A percentile compares a stretch with the other conserved stretches of the same genome.
These are phyloP conservation scores for Sminthurides aquaticus DNA, from an alignment of 2,888 invertebrate genomes.

Conservation along the genomic window DNA sequence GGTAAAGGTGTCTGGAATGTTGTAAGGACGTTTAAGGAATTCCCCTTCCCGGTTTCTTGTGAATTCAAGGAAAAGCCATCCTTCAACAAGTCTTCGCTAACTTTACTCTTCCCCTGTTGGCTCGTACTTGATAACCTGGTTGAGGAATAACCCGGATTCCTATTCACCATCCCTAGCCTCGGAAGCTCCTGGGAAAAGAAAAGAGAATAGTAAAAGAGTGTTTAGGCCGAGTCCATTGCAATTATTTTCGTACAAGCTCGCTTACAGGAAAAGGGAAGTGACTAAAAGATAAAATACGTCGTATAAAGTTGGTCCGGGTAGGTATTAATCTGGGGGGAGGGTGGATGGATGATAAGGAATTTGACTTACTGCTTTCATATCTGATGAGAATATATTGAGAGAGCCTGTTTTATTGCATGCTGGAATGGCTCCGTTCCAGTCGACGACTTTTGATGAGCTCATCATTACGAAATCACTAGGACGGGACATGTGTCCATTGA, in stretches of 20 bases:
- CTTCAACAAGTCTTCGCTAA: constrained; percentile 11
- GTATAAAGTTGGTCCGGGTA: background rate
- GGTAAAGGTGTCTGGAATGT: constrained; percentile 43
- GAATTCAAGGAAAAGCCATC: constrained; percentile 16
- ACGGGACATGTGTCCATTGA: constrained; percentile 25
- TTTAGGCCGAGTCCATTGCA: too few species aligned
- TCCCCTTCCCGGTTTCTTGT: constrained; percentile 34
- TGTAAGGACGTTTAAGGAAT: constrained; percentile 39
- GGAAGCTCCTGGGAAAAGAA: constrained; percentile 19
- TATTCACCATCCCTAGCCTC: constrained; percentile 12
- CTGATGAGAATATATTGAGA: constrained; percentile 39
- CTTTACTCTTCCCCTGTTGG: background rate
- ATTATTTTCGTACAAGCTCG: background rate
- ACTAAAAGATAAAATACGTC: background rate
- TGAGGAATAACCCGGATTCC: constrained; percentile 16
- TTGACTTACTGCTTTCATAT: constrained; percentile 39
- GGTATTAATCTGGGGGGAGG: too few species aligned
- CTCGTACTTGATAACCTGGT: constrained; percentile 3
- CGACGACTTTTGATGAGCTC: constrained; percentile 38
- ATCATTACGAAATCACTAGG: constrained; percentile 36
- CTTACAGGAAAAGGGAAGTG: too few species aligned
- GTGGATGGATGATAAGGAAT: too few species aligned
- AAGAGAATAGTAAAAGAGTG: too few species aligned
- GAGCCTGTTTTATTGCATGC: constrained; percentile 41
- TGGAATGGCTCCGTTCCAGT: constrained; percentile 33